These are phyloP conservation scores for Caenorhabditis latens DNA, from an alignment of 1,140 invertebrate species.

Conservation along the genomic window DNA sequence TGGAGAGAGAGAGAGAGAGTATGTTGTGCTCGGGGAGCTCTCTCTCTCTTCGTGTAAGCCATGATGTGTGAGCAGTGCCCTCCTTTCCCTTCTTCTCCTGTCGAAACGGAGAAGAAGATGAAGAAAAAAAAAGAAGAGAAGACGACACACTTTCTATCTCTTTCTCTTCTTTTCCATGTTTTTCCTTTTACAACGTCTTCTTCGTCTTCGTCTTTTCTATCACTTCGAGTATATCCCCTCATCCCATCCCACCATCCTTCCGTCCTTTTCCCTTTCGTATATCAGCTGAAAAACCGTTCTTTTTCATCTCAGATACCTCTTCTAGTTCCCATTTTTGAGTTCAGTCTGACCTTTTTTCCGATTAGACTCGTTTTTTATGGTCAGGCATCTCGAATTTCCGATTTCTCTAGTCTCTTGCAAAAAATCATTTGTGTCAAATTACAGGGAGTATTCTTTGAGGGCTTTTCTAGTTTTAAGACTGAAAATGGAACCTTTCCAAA, in stretches of 20 bases:
- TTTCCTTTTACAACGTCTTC: conserved; percentile 31
- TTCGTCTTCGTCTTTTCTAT: conserved; percentile 9
- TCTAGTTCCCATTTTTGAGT: neutral
- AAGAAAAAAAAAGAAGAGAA: conserved; percentile 12
- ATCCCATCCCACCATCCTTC: neutral
- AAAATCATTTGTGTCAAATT: no score
- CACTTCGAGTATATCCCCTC: conserved; percentile 16
- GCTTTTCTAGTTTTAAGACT: no score
- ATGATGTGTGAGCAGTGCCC: conserved; percentile 36
- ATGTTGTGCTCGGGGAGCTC: neutral
- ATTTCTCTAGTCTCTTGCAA: no score
- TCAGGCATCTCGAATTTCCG: no score
- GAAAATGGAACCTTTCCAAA: no score
- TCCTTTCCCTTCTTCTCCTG: neutral
- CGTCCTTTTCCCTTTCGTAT: neutral
- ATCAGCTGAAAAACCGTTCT: neutral
- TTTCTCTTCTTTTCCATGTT: conserved; percentile 16
- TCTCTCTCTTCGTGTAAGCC: conserved; percentile 6
- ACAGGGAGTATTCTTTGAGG: no score
- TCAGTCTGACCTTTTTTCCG: no score
- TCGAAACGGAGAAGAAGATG: conserved; percentile 37
- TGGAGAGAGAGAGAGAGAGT: neutral
- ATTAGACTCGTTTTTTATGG: no score
- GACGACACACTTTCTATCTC: conserved; percentile 50
- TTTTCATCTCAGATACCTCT: neutral